phyloP scores from a whole-genome alignment of 2,113 vertebrate genomes.

The Noturus placidus region DNA sequence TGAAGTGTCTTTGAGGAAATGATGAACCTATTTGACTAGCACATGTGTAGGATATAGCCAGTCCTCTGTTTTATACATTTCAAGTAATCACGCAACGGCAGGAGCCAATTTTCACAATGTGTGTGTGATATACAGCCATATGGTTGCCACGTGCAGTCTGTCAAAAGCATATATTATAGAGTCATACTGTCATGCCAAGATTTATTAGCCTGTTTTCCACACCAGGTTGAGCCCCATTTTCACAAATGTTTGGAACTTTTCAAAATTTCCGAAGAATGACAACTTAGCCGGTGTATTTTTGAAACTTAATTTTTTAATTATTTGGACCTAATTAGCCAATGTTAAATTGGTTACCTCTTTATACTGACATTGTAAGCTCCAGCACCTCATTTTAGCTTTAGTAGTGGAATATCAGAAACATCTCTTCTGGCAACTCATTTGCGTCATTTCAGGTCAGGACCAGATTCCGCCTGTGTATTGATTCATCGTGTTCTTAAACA shows the following conservation, averaged over 20 bases:
- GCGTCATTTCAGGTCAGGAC: conserved; percentile 24
- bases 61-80: conserved; percentile 54
- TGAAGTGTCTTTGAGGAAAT: background rate
- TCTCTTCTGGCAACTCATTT: background rate
- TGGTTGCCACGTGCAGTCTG: conserved; percentile 35
- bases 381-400: conserved; percentile 25
- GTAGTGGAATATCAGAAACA: background rate
- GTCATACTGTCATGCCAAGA: conserved; percentile 13
- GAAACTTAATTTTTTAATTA: background rate
- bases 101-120: conserved; percentile 18
- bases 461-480: background rate
- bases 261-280: conserved; percentile 7
- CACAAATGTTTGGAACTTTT: conserved; percentile 15
- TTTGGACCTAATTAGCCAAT: background rate
- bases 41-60: conserved; percentile 28
- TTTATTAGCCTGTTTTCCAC: conserved; percentile 41
- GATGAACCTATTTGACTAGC: conserved; percentile 4
- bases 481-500: conserved; percentile 9
- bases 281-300: conserved; percentile 14
- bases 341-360: background rate
- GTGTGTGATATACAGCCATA: conserved; percentile 16
- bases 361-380: background rate
- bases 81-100: background rate
- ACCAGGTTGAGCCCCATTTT: conserved; percentile 4
- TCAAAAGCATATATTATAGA: conserved; percentile 24